Percentiles rank a stretch among this genome's conserved stretches.
phyloP scores from a whole-genome alignment of 2,888 invertebrate genomes.

The Podotricha telesiphe region DNA sequence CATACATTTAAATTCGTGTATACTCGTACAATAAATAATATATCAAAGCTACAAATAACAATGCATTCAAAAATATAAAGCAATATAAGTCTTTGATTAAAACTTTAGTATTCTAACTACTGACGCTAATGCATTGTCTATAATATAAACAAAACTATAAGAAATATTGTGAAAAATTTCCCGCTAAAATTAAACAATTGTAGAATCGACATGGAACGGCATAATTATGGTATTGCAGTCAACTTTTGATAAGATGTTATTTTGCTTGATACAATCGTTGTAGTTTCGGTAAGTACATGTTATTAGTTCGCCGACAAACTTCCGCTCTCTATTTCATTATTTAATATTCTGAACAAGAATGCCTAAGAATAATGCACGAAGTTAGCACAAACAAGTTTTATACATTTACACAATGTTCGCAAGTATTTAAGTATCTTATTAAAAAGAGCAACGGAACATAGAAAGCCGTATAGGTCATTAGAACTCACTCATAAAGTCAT shows the following conservation, averaged over 20 bases:
- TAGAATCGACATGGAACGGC: conserved; percentile 46
- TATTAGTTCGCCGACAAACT: conserved; percentile 66
- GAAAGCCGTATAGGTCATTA: conserved; percentile 42
- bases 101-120: neutral
- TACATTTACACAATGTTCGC: conserved; percentile 20
- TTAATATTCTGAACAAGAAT: conserved; percentile 64
- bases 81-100: neutral
- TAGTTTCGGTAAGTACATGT: conserved; percentile 57
- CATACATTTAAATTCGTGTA: neutral
- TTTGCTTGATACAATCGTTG: conserved; percentile 66
- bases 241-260: conserved; percentile 49
- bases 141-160: conserved; percentile 25
- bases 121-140: neutral
- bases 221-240: conserved; percentile 43
- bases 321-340: conserved; percentile 71
- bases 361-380: conserved; percentile 62
- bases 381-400: conserved; percentile 55
- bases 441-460: conserved; percentile 3
- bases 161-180: conserved; percentile 37
- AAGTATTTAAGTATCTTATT: conserved; percentile 30
- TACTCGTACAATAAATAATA: neutral
- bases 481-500: conserved; percentile 40
- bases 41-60: neutral
- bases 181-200: conserved; percentile 52
- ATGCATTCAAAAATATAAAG: neutral